These are phyloP conservation scores for Cacoxenus indagator DNA, from an alignment of 2,888 invertebrate species.

Conservation along the genomic window DNA sequence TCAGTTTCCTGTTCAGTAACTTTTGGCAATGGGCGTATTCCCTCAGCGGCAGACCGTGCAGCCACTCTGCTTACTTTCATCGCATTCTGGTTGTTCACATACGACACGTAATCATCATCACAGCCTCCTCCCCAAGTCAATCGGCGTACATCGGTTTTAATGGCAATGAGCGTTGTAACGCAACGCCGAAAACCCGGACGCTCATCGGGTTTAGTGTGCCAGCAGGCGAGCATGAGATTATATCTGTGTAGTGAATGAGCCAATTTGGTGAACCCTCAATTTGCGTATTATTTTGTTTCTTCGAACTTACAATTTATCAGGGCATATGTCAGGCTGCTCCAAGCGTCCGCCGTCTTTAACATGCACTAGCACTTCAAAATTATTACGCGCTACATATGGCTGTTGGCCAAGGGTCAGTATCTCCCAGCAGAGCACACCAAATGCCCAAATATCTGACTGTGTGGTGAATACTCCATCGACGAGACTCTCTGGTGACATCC, in stretches of 20 bases:
- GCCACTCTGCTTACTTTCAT: background rate
- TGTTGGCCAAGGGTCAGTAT: constrained; percentile 96
- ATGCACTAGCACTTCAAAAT: constrained; percentile 91
- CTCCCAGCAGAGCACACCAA: constrained; percentile 96
- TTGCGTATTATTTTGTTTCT: background rate
- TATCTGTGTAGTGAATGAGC: constrained; percentile 74
- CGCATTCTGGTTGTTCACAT: constrained; percentile 8
- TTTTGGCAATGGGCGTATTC: constrained; percentile 29
- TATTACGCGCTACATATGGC: constrained; percentile 94
- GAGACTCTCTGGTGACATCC: constrained; percentile 98
- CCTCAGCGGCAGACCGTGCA: background rate
- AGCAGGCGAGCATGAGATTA: constrained; percentile 88
- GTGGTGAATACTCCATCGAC: constrained; percentile 96
- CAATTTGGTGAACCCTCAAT: background rate
- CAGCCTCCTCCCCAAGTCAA: constrained; percentile 38
- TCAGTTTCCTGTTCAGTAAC: constrained; percentile 28
- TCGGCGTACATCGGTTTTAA: constrained; percentile 57
- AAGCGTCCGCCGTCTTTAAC: constrained; percentile 90
- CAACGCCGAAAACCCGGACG: constrained; percentile 91
- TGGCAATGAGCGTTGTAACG: constrained; percentile 72
- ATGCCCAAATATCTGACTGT: constrained; percentile 97
- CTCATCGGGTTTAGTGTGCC: constrained; percentile 85
- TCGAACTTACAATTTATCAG: constrained; percentile 79
- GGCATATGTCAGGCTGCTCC: constrained; percentile 87
- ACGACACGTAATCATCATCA: constrained; percentile 31